Base-by-base conservation (phyloP, 2,888 invertebrate species). In the Drosophila quinaria region DNA sequence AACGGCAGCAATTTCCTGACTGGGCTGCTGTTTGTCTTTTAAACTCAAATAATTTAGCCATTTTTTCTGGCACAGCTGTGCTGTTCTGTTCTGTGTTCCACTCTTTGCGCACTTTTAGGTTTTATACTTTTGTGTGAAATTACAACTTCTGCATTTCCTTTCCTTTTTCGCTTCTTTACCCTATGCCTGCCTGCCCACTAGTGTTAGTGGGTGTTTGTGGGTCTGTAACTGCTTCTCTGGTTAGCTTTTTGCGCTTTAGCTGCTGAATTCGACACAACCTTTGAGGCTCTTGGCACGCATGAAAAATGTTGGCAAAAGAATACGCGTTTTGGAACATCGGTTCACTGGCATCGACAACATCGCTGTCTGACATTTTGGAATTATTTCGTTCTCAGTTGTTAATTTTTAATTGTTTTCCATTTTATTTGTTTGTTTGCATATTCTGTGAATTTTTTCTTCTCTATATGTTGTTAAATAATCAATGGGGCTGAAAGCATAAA, bases 61-160 rank as follows among this genome's bases (percentile, higher is more conserved):
- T 74, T 80, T 74, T 70, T 86, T 81, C 74, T 74, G 72, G 69
- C 73, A 74, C 63, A 41, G 54, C 60, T 64, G 70, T 51, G 63
- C 55, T 73, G 46, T 74, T 44, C 55, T 67, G 67, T 63, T 44
- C 58, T 65, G 70, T 61, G 49, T 54, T 78, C 58, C 65, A 77
- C 79, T 70, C 79, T 69, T 78, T 78, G 79, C 78, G 75, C 79
- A 83, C 86, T 84, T 86, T 89, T 89, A 77, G 78, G 81, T 78
- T 76, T 81, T 70, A 76, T 81, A 78, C 77, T 78, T 89, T 82
- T 86, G 86, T 84, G 86, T 81, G 87, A 89, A 86, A 86, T 87
- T 89, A 86, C 86, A 86, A 89, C 86, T 86, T 87, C 85, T 89
- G 89, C 89, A 89, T 86, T 87, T 86, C 84, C 89, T 87, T 84